These are phyloP conservation scores for Prosopocoilus inquinatus DNA, from an alignment of 2,888 invertebrate species.

Conservation along the genomic window DNA sequence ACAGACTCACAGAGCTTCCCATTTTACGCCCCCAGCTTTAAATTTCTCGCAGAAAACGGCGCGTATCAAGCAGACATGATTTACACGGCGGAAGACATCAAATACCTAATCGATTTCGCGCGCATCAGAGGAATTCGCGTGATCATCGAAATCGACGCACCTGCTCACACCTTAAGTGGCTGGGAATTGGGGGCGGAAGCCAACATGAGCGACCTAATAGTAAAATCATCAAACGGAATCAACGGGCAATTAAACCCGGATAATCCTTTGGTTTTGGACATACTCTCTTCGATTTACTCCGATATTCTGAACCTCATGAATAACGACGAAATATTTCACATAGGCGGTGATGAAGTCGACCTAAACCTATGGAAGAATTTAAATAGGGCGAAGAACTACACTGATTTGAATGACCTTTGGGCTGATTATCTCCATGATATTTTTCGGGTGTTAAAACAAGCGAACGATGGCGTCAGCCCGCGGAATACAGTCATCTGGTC, in stretches of 20 bases:
- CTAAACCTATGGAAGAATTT: constrained; percentile 64
- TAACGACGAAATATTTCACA: constrained; percentile 74
- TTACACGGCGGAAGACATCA: constrained; percentile 68
- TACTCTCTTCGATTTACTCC: constrained; percentile 69
- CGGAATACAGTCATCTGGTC: constrained; percentile 71
- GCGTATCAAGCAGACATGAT: constrained; percentile 71
- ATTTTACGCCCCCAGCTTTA: constrained; percentile 68
- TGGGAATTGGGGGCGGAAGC: constrained; percentile 68
- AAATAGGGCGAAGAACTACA: constrained; percentile 41
- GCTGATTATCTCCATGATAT: constrained; percentile 66
- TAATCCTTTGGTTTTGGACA: constrained; percentile 67
- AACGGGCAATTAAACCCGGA: constrained; percentile 76
- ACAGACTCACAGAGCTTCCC: constrained; percentile 89
- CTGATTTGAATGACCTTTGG: constrained; percentile 68
- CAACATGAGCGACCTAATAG: constrained; percentile 69
- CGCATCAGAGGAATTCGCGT: constrained; percentile 77
- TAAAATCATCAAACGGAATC: constrained; percentile 74
- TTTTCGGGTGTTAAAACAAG: constrained; percentile 57
- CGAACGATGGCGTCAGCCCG: constrained; percentile 54
- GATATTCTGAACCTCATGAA: constrained; percentile 71
- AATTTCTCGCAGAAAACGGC: constrained; percentile 75
- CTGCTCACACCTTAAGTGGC: constrained; percentile 79
- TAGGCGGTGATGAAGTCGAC: constrained; percentile 77
- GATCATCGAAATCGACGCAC: constrained; percentile 84
- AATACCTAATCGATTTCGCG: constrained; percentile 70